These are phyloP conservation scores for Melanchra persicariae DNA, from an alignment of 2,888 invertebrate genomes.

Conservation along the genomic window DNA sequence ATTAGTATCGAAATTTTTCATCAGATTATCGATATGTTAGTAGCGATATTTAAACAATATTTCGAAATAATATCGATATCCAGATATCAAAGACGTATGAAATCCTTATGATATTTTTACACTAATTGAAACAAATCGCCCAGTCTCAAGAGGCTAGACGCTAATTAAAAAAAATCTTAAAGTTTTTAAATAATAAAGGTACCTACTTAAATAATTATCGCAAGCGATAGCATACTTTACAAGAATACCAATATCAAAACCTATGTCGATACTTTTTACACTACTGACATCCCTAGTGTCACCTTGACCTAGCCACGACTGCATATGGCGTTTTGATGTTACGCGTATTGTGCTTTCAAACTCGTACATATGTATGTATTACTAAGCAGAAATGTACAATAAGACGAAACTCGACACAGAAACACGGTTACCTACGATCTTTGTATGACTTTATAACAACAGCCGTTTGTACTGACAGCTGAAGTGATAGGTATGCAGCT, in stretches of 20 bases:
- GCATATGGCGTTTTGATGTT: conserved; percentile 53
- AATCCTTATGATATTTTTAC: no score
- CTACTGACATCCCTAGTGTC: conserved; percentile 36
- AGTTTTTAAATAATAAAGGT: no score
- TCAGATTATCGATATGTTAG: not conserved
- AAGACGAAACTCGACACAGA: conserved; percentile 56
- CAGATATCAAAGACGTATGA: no score
- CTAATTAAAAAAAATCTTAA: no score
- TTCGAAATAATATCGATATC: no score
- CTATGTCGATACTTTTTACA: not conserved
- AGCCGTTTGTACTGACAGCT: not conserved
- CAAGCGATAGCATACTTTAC: no score
- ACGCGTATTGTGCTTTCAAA: conserved; percentile 49
- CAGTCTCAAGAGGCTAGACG: no score
- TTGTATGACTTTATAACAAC: conserved; percentile 26
- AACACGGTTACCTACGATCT: conserved; percentile 60
- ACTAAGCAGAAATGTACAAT: conserved; percentile 64
- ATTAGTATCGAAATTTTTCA: not conserved
- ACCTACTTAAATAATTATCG: no score
- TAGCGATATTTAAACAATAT: not conserved
- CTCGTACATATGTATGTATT: conserved; percentile 46
- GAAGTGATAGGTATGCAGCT: not conserved
- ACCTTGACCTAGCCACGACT: conserved; percentile 45
- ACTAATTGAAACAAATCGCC: no score
- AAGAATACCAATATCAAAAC: no score